A percentile compares a stretch with the other conserved stretches of the same genome.
Evolutionary conservation across 2,113 vertebrate genomes (phyloP).

Genomic region (Galbula dea): DNA sequence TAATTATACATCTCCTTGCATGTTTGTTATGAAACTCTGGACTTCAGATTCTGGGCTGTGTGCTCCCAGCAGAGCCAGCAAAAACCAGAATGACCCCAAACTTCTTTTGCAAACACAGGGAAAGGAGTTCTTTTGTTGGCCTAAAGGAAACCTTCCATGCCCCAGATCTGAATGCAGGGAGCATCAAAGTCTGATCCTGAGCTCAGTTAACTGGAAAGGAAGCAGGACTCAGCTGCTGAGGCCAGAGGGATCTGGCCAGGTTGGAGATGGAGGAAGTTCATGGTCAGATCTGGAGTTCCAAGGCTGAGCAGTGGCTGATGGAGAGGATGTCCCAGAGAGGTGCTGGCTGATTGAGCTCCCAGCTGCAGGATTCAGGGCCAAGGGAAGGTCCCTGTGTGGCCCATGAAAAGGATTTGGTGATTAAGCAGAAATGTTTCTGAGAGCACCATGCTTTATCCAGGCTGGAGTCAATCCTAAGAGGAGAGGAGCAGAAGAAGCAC

Average conservation of each 20-base stretch:
- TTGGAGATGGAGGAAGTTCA: background rate
- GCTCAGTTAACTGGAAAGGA: background rate
- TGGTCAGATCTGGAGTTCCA: background rate
- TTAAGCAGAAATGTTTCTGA: background rate
- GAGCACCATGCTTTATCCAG: background rate
- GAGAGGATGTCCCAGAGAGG: background rate
- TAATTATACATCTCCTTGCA: slow-evolving; percentile 23
- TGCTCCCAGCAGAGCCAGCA: background rate
- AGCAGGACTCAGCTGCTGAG: background rate
- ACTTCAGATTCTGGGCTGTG: background rate
- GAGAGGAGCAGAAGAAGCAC: background rate
- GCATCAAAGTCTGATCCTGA: background rate
- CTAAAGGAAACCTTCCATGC: background rate
- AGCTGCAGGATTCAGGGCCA: background rate
- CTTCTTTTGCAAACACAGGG: background rate
- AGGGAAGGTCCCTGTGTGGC: rapidly evolving
- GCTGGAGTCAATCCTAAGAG: background rate
- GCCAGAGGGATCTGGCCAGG: background rate
- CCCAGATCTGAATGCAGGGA: background rate
- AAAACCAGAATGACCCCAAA: background rate
- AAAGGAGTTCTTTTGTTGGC: background rate
- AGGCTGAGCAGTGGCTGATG: background rate
- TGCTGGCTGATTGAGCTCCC: background rate
- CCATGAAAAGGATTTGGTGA: background rate
- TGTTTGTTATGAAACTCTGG: slow-evolving; percentile 20